Conservation (phyloP, 2,797 vertebrate genomes). For the Neosilurus mollespiculum region DNA sequence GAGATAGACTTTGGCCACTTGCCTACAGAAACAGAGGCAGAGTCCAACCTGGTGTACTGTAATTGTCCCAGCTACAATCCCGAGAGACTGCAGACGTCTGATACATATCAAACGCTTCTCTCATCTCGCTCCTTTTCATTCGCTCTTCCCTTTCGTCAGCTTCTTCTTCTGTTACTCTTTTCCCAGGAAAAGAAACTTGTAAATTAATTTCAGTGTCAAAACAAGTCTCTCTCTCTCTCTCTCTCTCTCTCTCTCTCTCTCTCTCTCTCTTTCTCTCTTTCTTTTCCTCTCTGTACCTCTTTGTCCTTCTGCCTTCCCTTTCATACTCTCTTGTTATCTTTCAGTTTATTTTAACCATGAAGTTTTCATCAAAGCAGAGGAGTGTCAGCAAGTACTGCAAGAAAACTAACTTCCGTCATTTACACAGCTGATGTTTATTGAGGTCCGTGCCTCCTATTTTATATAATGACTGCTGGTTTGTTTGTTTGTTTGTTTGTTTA, state of each 20-base stretch:
- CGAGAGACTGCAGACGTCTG: slow-evolving; percentile 86
- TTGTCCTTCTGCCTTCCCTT: slow-evolving; percentile 47
- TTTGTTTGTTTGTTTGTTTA: slow-evolving; percentile 55
- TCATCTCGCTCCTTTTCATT: slow-evolving; percentile 69
- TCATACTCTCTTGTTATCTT: slow-evolving; percentile 72
- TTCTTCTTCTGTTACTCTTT: slow-evolving; percentile 50
- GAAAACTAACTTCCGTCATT: slow-evolving; percentile 76
- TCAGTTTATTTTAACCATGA: slow-evolving; percentile 75
- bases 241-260: slow-evolving; percentile 13
- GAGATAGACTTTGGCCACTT: slow-evolving; percentile 92
- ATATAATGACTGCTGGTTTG: slow-evolving; percentile 73
- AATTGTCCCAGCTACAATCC: slow-evolving; percentile 98
- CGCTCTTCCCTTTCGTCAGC: slow-evolving; percentile 53
- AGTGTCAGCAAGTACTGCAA: slow-evolving; percentile 73
- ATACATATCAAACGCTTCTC: slow-evolving; percentile 92
- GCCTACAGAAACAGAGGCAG: slow-evolving; percentile 97
- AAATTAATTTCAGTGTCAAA: slow-evolving; percentile 89
- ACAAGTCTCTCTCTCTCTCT: slow-evolving; percentile 67
- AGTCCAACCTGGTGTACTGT: slow-evolving; percentile 97
- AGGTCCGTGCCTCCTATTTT: slow-evolving; percentile 72
- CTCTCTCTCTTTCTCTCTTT: slow-evolving; percentile 27
- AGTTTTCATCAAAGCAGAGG: slow-evolving; percentile 78
- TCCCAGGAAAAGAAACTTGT: slow-evolving; percentile 85
- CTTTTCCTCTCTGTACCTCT: slow-evolving; percentile 11
- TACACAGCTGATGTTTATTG: slow-evolving; percentile 77